These are phyloP conservation scores for Clupea harengus DNA, from an alignment of 2,113 vertebrate species.

Conservation along the genomic window DNA sequence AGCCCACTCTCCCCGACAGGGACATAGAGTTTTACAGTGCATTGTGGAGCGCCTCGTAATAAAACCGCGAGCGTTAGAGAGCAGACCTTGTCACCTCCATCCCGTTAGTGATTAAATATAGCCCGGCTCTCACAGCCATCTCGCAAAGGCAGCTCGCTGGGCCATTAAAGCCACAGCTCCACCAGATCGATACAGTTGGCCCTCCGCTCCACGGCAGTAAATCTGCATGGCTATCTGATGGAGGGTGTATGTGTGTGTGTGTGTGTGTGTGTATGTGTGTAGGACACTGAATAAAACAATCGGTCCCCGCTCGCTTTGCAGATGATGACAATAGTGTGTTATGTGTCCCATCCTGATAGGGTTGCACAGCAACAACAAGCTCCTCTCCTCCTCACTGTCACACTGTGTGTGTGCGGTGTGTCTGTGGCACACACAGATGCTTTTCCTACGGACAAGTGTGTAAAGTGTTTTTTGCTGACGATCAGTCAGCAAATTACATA, in stretches of 20 bases:
- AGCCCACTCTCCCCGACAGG: conserved; percentile 29
- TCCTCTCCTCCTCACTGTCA: not conserved
- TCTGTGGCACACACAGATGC: not conserved
- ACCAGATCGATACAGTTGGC: conserved; percentile 62
- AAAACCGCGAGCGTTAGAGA: conserved; percentile 61
- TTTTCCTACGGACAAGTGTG: not conserved
- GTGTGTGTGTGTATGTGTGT: not conserved
- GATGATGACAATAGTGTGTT: conserved; percentile 14
- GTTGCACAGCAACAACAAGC: not conserved
- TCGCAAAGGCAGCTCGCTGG: conserved; percentile 50
- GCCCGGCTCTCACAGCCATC: conserved; percentile 43
- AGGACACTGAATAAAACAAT: not conserved
- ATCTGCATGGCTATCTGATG: conserved; percentile 62
- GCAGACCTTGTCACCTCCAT: conserved; percentile 53
- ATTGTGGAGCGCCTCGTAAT: conserved; percentile 46
- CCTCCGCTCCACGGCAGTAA: conserved; percentile 57
- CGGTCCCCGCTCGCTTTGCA: not conserved
- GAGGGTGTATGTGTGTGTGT: conserved; percentile 24
- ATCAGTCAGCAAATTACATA: not conserved
- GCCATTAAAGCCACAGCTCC: conserved; percentile 67
- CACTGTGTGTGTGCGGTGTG: not conserved
- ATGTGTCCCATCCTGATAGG: not conserved
- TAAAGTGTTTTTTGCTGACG: not conserved
- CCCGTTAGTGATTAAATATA: conserved; percentile 66
- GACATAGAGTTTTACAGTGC: conserved; percentile 29